phyloP scores from a whole-genome alignment of 2,797 vertebrate species.

The Diplodus puntazzo region DNA sequence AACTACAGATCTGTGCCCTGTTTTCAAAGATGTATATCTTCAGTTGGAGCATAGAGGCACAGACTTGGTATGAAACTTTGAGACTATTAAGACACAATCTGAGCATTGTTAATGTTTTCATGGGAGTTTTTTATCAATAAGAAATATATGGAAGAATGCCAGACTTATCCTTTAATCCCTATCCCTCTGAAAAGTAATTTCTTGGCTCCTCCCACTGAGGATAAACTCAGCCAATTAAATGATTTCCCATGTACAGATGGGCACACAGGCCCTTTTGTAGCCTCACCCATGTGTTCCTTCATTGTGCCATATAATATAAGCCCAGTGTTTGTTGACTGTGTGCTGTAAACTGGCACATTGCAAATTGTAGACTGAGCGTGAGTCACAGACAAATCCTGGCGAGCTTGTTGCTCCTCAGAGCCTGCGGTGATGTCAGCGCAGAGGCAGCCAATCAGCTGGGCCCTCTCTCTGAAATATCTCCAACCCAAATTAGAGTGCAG shows the following conservation, averaged over 20 bases:
- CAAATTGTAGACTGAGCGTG: slow-evolving; percentile 51
- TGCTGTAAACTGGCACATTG: slow-evolving; percentile 62
- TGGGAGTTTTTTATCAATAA: slow-evolving; percentile 11
- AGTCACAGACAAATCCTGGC: slow-evolving; percentile 68
- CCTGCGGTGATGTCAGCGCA: slow-evolving; percentile 51
- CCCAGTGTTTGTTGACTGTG: slow-evolving; percentile 61
- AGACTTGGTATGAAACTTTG: background rate
- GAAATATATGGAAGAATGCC: background rate
- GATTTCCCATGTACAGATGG: slow-evolving; percentile 33
- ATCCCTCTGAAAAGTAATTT: background rate
- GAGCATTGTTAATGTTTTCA: background rate
- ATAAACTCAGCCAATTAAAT: slow-evolving; percentile 8
- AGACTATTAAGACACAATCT: background rate
- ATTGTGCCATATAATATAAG: slow-evolving; percentile 54
- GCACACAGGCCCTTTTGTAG: slow-evolving; percentile 39
- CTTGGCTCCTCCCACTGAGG: slow-evolving; percentile 16
- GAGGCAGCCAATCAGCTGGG: slow-evolving; percentile 43
- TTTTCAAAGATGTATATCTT: background rate
- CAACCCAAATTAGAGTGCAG: slow-evolving; percentile 35
- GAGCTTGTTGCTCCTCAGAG: slow-evolving; percentile 44
- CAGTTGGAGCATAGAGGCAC: background rate
- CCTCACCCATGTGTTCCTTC: slow-evolving; percentile 59
- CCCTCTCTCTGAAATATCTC: slow-evolving; percentile 38
- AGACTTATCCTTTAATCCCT: background rate
- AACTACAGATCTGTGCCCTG: background rate